Base-by-base conservation (phyloP, 2,888 invertebrate genomes). In the Anaspis maculata region DNA sequence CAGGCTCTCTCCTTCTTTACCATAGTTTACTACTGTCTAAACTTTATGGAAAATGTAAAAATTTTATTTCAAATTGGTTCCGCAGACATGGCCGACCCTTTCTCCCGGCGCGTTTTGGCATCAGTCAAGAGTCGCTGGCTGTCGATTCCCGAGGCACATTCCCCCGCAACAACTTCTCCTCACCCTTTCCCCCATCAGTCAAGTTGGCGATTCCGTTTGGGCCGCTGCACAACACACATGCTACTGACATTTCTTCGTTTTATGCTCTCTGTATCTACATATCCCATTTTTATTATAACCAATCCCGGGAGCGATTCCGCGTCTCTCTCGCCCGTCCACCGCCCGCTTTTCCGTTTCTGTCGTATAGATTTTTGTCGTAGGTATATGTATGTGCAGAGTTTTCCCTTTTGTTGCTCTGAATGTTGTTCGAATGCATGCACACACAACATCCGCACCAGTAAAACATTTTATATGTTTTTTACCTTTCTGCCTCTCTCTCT, bases 261-360 rank as follows among this genome's bases (percentile, higher is more conserved):
- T 59, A 61, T 60, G 56, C 57, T 57, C 55, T 58, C 56, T 61
- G 61, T 62, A 62, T 62, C 60, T 61, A 62, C 58, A 61, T 62
- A 62, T 62, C 61, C 62, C 61, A 61, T 61, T 62, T 61, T 62
- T 62, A 62, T 62, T 62, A 62, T 58, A 61, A 61, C 59, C 62
- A 61, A 61, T 62, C 60, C 61, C 53, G 49, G 49, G 54, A 57
- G 61, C 56, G 54, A 46, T 48, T 48, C 48, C 44, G 48, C 56
- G 42, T 57, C 56, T 52, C 54, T 45, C 51, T 55, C 51, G 46
- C 45, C 6, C 24, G 5, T 6, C 19, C 19, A 5, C 19, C 51
- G 46, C 45, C 6, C 24, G 5, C 5, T 9, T 9, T 9, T 9
- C 19, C 19, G 19, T 6, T 19, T 5, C 19, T 6, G 5, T 5